A percentile compares a stretch with the other conserved stretches of the same genome.
These are phyloP conservation scores for Drosophila austrosaltans DNA, from an alignment of 2,888 invertebrate species.

Conservation along the genomic window DNA sequence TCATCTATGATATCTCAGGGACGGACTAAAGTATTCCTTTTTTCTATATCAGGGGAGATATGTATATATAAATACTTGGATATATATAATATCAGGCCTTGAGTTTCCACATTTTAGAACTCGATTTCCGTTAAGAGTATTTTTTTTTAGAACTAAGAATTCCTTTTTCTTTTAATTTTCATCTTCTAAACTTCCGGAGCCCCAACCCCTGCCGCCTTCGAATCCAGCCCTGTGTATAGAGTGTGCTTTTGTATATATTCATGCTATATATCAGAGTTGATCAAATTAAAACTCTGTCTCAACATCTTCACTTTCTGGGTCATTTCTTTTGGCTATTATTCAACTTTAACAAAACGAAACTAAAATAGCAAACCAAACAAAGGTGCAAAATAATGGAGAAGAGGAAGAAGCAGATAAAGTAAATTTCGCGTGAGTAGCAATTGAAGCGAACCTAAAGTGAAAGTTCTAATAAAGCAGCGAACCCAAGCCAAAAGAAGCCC, in stretches of 20 bases:
- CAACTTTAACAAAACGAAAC: slow-evolving; percentile 43
- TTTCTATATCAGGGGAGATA: no score
- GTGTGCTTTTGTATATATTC: slow-evolving; percentile 1
- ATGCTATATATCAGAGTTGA: slow-evolving; percentile 15
- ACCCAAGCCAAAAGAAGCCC: slow-evolving; percentile 16
- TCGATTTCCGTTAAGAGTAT: no score
- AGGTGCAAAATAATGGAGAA: slow-evolving; percentile 23
- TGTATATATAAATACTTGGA: no score
- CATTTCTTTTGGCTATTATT: slow-evolving; percentile 53
- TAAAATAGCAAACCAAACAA: background rate
- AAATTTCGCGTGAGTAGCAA: slow-evolving; percentile 31
- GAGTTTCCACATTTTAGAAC: no score
- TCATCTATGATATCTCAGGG: background rate
- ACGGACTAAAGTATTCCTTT: background rate
- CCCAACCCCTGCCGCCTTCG: no score
- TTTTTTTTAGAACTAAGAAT: no score
- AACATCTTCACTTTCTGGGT: slow-evolving; percentile 50
- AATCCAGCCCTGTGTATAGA: no score
- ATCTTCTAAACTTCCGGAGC: no score
- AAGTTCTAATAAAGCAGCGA: slow-evolving; percentile 68
- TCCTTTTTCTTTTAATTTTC: no score
- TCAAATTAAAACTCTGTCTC: slow-evolving; percentile 21
- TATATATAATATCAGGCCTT: no score
- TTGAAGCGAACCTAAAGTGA: slow-evolving; percentile 72
- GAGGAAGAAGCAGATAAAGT: slow-evolving; percentile 32